Evolutionary conservation across 35 echinoderm and acorn worm genomes (phyloP), one percentile per base, ranked within the genome.

Genomic region (Ophiothrix spiculata): DNA sequence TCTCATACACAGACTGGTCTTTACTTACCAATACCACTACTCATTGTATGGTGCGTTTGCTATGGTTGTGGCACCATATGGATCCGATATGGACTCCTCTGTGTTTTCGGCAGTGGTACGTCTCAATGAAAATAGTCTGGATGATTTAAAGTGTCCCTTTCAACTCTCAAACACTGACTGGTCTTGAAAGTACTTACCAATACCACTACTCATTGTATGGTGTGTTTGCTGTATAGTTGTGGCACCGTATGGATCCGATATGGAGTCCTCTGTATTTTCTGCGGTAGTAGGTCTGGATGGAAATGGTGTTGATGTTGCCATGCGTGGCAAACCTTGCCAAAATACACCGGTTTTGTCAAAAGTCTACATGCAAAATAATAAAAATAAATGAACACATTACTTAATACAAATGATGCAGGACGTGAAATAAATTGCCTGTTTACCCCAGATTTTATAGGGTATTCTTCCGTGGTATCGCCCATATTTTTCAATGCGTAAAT

Each of bases 21-120:
- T n/a, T n/a, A 78, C 86, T 82, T 74, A 96, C 95, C 95, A 37
- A 97, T 97, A 29, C 95, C 95, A 88, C 95, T 97, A 49, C 95
- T 97, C 45, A 82, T 83, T 0, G 83, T 64, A n/a, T 60, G 81
- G 23, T 69, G 23, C 23, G 60, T 15, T 78, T 41, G 39, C 37
- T 56, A 84, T 84, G 17, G 60, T 69, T 2, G 4, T 6, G 6
- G 29, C 39, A 49, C 39, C 36, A 17, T 29, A 21, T 35, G 83
- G 39, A 36, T 88, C 46, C 46, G 78, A 33, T 76, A 56, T 12
- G 17, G 79, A 11, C 34, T 28, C 39, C 39, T 46, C 25, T 29
- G 84, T 81, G 31, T 76, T 32, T 33, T 94, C 77, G 36, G 15
- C 35, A 83, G 84, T 89, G 11, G 76, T 49, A 46, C 83, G 77